These are phyloP conservation scores for Listrodromus nycthemerus DNA, from an alignment of 2,888 invertebrate species.

Conservation along the genomic window DNA sequence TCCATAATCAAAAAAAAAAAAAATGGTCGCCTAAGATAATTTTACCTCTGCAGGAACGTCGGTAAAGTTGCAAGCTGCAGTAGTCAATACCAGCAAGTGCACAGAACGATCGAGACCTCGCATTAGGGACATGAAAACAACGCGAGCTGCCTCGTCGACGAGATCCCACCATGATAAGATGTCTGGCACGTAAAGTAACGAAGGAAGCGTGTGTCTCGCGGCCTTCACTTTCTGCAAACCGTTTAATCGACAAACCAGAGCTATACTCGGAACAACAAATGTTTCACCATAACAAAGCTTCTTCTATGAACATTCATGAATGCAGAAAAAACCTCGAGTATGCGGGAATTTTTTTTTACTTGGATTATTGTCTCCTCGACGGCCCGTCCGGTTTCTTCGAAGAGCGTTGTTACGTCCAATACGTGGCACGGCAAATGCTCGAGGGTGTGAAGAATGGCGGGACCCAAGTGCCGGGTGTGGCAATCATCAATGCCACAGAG, in stretches of 20 bases:
- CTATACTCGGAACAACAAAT: background rate
- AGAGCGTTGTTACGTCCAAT: conserved; percentile 88
- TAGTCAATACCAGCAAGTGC: conserved; percentile 79
- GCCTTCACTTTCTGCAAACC: conserved; percentile 90
- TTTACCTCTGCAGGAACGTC: conserved; percentile 79
- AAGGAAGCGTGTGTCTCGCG: conserved; percentile 89
- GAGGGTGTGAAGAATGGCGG: conserved; percentile 91
- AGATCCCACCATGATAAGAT: conserved; percentile 82
- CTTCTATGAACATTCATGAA: background rate
- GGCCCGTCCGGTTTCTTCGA: conserved; percentile 88
- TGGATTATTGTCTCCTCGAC: conserved; percentile 93
- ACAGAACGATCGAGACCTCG: conserved; percentile 79
- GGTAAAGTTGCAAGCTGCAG: conserved; percentile 74
- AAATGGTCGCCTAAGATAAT: background rate
- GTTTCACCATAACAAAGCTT: conserved; percentile 2
- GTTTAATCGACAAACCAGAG: conserved; percentile 44
- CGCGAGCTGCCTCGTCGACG: conserved; percentile 81
- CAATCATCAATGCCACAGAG: conserved; percentile 86
- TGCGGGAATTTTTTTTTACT: conserved; percentile 81
- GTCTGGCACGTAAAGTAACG: conserved; percentile 81
- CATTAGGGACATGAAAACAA: conserved; percentile 80
- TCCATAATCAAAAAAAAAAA: too few relatives aligned
- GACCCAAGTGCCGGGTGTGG: conserved; percentile 89
- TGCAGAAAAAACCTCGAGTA: background rate
- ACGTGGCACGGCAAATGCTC: conserved; percentile 91